Evolutionary conservation across 2,888 invertebrate species (phyloP).

Genomic region (Kryphioiulus occultus): DNA sequence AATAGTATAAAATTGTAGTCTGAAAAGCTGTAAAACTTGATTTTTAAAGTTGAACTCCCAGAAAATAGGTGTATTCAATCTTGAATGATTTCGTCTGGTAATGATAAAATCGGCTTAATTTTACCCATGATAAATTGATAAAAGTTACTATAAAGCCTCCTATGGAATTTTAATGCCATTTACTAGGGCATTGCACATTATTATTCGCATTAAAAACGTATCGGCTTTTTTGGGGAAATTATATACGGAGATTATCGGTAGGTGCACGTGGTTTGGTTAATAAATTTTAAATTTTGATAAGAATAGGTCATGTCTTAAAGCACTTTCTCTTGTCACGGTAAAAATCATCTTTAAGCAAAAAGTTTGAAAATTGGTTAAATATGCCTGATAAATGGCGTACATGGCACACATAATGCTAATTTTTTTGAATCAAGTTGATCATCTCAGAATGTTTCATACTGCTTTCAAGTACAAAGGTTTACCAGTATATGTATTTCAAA

Average conservation of each 20-base stretch:
- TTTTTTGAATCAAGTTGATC: neutral
- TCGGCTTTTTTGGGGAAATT: neutral
- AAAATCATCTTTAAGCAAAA: neutral
- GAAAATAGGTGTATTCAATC: too few species aligned
- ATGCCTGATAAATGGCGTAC: neutral
- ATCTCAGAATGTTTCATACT: neutral
- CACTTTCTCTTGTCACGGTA: neutral
- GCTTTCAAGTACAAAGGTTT: neutral
- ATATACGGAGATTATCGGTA: neutral
- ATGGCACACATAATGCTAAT: neutral
- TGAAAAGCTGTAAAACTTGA: too few species aligned
- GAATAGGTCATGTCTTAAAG: neutral
- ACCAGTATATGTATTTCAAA: too few species aligned
- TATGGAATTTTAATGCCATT: neutral
- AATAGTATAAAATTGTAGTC: too few species aligned
- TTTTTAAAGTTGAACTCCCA: too few species aligned
- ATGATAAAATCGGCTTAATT: neutral
- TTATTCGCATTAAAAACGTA: neutral
- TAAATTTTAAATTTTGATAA: neutral
- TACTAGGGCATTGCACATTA: neutral
- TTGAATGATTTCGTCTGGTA: too few species aligned
- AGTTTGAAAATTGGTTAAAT: neutral
- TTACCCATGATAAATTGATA: too few species aligned
- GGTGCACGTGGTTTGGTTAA: slow-evolving; percentile 6
- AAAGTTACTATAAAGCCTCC: too few species aligned